Evolutionary conservation across 2,797 vertebrate genomes (phyloP).

Genomic region (Cuculus canorus): DNA sequence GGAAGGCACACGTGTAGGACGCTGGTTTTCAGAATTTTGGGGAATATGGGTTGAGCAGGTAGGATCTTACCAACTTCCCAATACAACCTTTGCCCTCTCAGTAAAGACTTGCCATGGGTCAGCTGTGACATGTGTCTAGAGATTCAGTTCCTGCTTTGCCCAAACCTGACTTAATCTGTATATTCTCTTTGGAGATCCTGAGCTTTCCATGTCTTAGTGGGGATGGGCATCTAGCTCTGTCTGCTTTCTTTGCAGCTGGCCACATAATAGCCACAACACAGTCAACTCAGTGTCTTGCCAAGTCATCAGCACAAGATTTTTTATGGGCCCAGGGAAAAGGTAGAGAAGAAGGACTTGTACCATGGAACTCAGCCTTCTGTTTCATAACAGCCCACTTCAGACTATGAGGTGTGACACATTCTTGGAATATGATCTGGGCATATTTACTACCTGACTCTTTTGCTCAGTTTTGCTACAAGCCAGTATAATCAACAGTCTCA

Average conservation of each 20-base stretch:
- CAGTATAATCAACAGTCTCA: fast-evolving
- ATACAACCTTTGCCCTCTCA: background rate
- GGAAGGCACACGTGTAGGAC: fast-evolving
- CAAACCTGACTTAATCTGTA: background rate
- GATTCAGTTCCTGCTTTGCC: background rate
- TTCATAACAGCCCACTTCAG: background rate
- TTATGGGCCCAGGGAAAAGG: background rate
- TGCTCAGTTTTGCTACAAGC: background rate
- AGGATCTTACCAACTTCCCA: background rate
- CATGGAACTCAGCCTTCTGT: background rate
- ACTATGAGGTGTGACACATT: background rate
- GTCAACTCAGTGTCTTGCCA: background rate
- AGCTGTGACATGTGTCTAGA: background rate
- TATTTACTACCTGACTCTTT: background rate
- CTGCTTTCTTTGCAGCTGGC: background rate
- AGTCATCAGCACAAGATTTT: background rate
- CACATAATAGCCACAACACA: background rate
- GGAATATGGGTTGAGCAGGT: background rate
- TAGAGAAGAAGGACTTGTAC: background rate
- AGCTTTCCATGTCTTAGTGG: background rate
- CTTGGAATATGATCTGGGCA: background rate
- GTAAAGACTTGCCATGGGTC: background rate
- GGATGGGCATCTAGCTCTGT: background rate
- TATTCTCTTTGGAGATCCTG: background rate
- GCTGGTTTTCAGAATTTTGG: background rate